Evolutionary conservation across 2,113 vertebrate genomes (phyloP).

Genomic region (Brachionichthys hirsutus): DNA sequence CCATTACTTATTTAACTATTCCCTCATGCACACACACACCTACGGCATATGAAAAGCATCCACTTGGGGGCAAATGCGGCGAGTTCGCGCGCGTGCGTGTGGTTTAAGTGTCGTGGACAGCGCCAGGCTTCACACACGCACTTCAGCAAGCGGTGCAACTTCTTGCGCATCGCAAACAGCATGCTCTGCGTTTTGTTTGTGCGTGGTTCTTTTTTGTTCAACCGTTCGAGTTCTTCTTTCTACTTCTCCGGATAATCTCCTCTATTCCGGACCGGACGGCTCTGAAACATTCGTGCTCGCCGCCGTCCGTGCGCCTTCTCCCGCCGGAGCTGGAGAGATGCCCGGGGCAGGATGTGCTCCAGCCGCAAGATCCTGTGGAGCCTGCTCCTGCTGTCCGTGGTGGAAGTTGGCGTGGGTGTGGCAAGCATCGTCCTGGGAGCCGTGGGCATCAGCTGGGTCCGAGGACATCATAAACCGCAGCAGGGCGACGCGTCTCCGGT

Average conservation of each 20-base stretch:
- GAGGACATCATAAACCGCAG: conserved; percentile 85
- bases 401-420: conserved; percentile 98
- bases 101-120: not conserved
- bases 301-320: conserved; percentile 38
- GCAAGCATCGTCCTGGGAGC: conserved; percentile 96
- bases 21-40: too few species aligned
- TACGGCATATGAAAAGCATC: too few species aligned
- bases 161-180: too few species aligned
- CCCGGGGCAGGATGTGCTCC: conserved; percentile 94
- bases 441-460: conserved; percentile 90
- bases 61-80: too few species aligned
- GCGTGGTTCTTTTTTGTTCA: too few species aligned
- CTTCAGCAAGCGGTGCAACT: too few species aligned
- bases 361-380: conserved; percentile 98
- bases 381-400: conserved; percentile 92
- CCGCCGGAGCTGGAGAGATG: conserved; percentile 86
- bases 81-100: too few species aligned
- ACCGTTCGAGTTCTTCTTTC: too few species aligned
- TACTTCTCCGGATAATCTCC: not conserved
- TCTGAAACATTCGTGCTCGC: conserved; percentile 23
- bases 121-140: not conserved
- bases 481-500: conserved; percentile 98
- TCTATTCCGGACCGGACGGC: not conserved
- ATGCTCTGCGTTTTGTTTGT: too few species aligned
- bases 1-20: too few species aligned